Conservation (phyloP, 2,113 vertebrate species). For the Microtus oregoni region DNA sequence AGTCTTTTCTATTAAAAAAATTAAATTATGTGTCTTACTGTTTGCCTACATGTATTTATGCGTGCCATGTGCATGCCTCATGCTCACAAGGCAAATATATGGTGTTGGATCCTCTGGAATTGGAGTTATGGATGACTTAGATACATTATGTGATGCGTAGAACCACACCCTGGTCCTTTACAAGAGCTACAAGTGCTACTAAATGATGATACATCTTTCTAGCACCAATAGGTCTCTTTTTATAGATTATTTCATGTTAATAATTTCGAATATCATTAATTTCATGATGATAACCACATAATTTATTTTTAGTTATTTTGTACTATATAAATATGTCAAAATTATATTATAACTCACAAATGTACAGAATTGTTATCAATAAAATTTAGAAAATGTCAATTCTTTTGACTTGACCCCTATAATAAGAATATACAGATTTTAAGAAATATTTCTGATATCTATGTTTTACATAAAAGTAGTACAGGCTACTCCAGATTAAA, state of each 20-base stretch:
- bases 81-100: background rate
- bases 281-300: background rate
- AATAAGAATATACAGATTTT: background rate
- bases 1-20: background rate
- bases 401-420: background rate
- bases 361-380: background rate
- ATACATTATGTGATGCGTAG: background rate
- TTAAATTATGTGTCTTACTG: background rate
- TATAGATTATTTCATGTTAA: background rate
- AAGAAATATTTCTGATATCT: background rate
- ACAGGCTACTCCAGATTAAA: background rate
- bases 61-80: background rate
- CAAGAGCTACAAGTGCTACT: background rate
- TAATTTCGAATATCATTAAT: background rate
- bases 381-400: background rate
- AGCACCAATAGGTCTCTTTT: background rate
- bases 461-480: background rate
- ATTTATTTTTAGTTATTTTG: background rate
- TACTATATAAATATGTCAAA: background rate
- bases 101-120: background rate
- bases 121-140: background rate
- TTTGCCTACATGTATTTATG: background rate
- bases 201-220: background rate
- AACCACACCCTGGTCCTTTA: background rate
- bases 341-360: background rate